Percentiles rank a stretch among this genome's conserved stretches.
phyloP scores from a whole-genome alignment of 2,888 invertebrate genomes.

The Heterodera filipjevi region DNA sequence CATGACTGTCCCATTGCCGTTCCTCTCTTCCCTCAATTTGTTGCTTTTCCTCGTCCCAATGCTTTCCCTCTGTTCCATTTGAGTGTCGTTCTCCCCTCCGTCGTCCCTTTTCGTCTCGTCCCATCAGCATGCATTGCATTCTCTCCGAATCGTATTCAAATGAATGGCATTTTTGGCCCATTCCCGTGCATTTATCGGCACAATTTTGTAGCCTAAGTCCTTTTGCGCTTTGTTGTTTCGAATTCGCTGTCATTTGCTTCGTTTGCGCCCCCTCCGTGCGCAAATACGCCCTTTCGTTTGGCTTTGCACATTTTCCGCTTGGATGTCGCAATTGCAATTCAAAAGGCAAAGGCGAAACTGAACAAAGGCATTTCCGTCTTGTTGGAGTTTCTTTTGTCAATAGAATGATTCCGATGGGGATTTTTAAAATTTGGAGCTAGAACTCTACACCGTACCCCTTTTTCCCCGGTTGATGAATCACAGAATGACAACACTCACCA shows the following conservation, averaged over 20 bases:
- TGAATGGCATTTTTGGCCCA: constrained; percentile 47
- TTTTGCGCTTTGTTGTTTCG: neutral
- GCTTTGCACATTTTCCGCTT: constrained; percentile 39
- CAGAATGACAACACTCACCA: no score
- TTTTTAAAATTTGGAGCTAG: no score
- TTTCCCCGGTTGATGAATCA: no score
- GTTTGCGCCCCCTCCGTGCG: constrained; percentile 54
- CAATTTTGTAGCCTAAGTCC: constrained; percentile 52
- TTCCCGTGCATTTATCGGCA: constrained; percentile 51
- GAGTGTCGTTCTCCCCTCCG: constrained; percentile 13
- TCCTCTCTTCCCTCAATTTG: constrained; percentile 45
- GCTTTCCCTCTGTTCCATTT: constrained; percentile 18
- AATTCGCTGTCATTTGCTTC: constrained; percentile 45
- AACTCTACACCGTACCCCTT: no score
- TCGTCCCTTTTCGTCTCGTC: constrained; percentile 49
- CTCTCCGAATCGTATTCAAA: constrained; percentile 59
- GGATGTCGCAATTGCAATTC: neutral
- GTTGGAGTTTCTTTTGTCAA: no score
- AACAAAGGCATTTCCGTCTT: no score
- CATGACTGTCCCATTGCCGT: neutral
- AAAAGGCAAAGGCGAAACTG: neutral
- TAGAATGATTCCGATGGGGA: no score
- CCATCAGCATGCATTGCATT: constrained; percentile 53
- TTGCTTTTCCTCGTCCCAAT: constrained; percentile 53
- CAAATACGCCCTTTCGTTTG: constrained; percentile 57